Base-by-base conservation (phyloP, 2,888 invertebrate species). In the Penaeus monodon region DNA sequence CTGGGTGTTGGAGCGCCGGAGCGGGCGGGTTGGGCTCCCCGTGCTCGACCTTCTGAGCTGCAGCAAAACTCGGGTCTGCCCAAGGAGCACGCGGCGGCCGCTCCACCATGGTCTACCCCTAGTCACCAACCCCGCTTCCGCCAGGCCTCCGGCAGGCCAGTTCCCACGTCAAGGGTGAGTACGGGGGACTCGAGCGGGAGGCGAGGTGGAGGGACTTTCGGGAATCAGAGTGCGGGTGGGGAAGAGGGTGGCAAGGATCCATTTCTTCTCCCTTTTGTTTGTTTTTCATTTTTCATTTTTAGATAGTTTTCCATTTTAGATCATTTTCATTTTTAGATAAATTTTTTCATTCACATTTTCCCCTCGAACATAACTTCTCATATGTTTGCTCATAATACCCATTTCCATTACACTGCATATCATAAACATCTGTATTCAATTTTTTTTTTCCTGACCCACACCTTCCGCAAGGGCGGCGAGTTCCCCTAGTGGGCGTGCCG, bases 41-140 rank as follows among this genome's bases (percentile, higher is more conserved):
- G 94, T 95, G 74, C 93, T 96, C 85, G 94, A 94, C 66, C n/a
- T n/a, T 95, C 94, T 91, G 97, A 97, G 93, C 93, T 97, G 68
- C 96, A 96, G 91, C 96, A n/a, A n/a, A 96, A 92, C 93, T 97
- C 76, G 97, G 97, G n/a, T n/a, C 93, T 97, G 84, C 96, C 96
- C 2, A 94, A 95, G 92, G 96, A 95, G 89, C 95, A 95, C 91
- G 94, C 95, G 73, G 93, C 93, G 2, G 88, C n/a, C 88, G 33
- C 27, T 90, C n/a, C 65, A 84, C 83, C 64, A 79, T 73, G 57
- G 89, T 89, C 17, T 89, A 89, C 68, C 33, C 64, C 1, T 82
- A 84, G 20, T n/a, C 84, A 89, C 68, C 86, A 80, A 17, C 27
- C 79, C 0, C 49, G 57, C 33, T 76, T 89, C 6, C 49, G 49